These are phyloP conservation scores for Numenius phaeopus DNA, from an alignment of 2,797 vertebrate species.

Conservation along the genomic window DNA sequence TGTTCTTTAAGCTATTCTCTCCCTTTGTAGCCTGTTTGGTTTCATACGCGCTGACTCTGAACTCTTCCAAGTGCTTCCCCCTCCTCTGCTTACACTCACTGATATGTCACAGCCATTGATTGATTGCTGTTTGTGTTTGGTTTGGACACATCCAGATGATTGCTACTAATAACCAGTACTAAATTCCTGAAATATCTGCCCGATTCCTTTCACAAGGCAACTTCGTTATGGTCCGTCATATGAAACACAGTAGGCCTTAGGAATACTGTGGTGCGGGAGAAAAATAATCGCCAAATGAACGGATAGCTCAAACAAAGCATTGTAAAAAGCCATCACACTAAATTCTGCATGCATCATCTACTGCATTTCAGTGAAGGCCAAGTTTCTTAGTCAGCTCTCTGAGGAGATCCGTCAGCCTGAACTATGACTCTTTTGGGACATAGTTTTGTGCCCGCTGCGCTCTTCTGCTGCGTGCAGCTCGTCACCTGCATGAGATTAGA, in stretches of 20 bases:
- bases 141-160: constrained; percentile 61
- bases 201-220: constrained; percentile 12
- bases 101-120: constrained; percentile 9
- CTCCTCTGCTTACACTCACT: background rate
- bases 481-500: background rate
- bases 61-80: background rate
- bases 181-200: constrained; percentile 65
- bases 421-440: background rate
- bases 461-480: background rate
- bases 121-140: constrained; percentile 61
- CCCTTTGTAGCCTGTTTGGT: background rate
- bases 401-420: background rate
- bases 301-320: constrained; percentile 41
- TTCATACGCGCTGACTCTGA: background rate
- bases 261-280: constrained; percentile 8
- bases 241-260: background rate
- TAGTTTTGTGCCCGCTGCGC: background rate
- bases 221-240: background rate
- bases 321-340: constrained; percentile 56
- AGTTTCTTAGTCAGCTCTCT: constrained; percentile 51
- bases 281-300: constrained; percentile 16
- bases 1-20: background rate
- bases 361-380: constrained; percentile 28
- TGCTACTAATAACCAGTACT: constrained; percentile 58
- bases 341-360: constrained; percentile 66